Evolutionary conservation across 35 echinoderm and acorn worm species (phyloP), one percentile per base, ranked within the genome.

Genomic region (Patiria miniata): DNA sequence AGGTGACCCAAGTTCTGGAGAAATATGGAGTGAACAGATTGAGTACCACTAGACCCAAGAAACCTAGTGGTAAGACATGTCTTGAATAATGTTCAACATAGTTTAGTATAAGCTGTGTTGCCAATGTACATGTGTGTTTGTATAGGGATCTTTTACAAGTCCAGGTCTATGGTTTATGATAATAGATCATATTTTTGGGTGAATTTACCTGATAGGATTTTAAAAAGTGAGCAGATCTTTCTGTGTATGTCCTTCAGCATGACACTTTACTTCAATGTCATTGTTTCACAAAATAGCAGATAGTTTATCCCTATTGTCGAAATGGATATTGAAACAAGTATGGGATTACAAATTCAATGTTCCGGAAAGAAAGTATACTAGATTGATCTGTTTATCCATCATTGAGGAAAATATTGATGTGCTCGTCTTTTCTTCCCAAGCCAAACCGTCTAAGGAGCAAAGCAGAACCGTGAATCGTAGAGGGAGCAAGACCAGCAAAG

Each of bases 11-110:
- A 5, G 80, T 93, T 23, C 40, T 93, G 39, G 61, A 88, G 82
- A 82, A 93, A 37, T 93, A 93, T 81, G 92, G 92, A 15, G 77
- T 93, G 7, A 52, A 54, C 16, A 38, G 84, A 76, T 83, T 87
- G 21, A 59, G 65, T 34, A 28, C 26, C 14, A 73, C 19, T 30
- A 26, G 65, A 36, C 65, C 65, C 2, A 73, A 73, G 26, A 83
- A 83, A 83, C 23, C 44, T 22, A 51, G 53, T 36, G 34, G 65
- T 73, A 34, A 73, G 65, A 32, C 65, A 32, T 47, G 4, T 47
- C 12, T n/a, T 76, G 85, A 59, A 68, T 37, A 82, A 21, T 8
- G 28, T 23, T 83, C 29, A 16, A 47, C 33, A 81, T 18, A 19
- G 52, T 39, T 44, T 12, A 33, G 14, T 78, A 29, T 33, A 37